Conservation (phyloP, 2,113 vertebrate genomes). For the Lycocorax pyrrhopterus region DNA sequence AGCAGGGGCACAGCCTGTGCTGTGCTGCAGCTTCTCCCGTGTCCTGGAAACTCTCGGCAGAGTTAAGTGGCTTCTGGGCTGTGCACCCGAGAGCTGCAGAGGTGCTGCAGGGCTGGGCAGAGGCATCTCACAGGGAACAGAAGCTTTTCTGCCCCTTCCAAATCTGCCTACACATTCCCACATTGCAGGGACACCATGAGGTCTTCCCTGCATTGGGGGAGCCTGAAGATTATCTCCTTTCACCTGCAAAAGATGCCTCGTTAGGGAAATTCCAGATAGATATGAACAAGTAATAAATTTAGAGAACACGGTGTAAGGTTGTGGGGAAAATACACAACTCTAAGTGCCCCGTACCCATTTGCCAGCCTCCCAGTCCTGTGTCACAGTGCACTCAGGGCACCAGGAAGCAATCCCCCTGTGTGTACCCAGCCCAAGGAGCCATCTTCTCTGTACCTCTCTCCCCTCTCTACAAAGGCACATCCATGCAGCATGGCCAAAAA, state of each 20-base stretch:
- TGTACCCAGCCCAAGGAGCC: background rate
- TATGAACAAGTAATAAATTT: background rate
- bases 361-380: background rate
- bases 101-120: background rate
- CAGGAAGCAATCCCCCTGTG: background rate
- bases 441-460: background rate
- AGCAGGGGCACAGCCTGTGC: background rate
- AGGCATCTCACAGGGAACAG: background rate
- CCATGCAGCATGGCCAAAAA: background rate
- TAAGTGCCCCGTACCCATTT: rapidly evolving
- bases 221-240: background rate
- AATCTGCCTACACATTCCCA: background rate
- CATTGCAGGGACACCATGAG: background rate
- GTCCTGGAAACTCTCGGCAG: background rate
- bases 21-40: background rate
- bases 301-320: background rate
- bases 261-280: background rate
- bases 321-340: background rate
- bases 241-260: background rate
- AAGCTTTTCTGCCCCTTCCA: background rate
- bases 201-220: background rate
- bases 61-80: background rate
- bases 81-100: background rate
- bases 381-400: background rate
- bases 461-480: background rate